Conservation (phyloP, 2,113 vertebrate species). For the Lethenteron reissneri region DNA sequence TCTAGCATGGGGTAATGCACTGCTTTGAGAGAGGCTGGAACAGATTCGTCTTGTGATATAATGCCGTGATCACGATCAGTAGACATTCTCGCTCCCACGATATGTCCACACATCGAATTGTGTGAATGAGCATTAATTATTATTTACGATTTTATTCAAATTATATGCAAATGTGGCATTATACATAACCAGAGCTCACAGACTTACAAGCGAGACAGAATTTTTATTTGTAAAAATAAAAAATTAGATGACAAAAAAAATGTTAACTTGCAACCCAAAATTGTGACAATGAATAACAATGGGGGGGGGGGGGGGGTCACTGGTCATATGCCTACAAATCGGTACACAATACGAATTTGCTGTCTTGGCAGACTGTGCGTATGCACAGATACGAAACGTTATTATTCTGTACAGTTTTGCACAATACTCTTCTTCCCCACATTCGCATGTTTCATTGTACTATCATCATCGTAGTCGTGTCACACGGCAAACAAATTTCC, state of each 20-base stretch:
- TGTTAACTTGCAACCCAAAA: background rate
- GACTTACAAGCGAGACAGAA: background rate
- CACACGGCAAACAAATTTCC: no score
- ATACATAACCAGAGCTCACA: background rate
- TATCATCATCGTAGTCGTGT: background rate
- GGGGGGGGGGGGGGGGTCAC: background rate
- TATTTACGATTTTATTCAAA: background rate
- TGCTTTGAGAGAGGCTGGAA: background rate
- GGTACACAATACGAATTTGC: background rate
- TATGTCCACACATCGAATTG: background rate
- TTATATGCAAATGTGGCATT: background rate
- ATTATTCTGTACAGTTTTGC: background rate
- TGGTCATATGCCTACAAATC: background rate
- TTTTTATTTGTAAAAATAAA: background rate
- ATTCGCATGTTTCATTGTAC: background rate
- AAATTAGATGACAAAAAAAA: background rate
- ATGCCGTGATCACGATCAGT: background rate
- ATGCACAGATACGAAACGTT: background rate
- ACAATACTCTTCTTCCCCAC: background rate
- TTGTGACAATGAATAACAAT: background rate
- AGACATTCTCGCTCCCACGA: background rate
- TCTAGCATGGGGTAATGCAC: no score
- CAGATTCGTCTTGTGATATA: background rate
- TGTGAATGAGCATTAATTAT: background rate
- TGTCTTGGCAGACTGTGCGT: background rate